A percentile compares a stretch with the other conserved stretches of the same genome.
phyloP scores from a whole-genome alignment of 2,113 vertebrate genomes.

The Sigmodon hispidus region DNA sequence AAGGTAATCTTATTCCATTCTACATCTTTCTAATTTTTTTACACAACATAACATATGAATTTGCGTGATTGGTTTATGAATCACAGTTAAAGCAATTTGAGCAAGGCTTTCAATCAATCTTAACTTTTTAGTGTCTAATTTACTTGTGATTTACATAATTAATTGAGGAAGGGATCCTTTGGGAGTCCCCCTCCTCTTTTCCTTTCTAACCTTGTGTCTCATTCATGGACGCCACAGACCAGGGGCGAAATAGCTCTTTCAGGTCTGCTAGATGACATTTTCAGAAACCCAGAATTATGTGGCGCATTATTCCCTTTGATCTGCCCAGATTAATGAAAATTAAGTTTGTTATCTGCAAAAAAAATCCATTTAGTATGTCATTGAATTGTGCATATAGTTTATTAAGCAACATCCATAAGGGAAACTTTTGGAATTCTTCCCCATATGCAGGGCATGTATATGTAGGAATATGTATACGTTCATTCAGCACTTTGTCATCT shows the following conservation, averaged over 20 bases:
- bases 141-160: constrained; percentile 84
- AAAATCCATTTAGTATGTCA: constrained; percentile 6
- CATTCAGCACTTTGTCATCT: background rate
- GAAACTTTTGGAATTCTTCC: constrained; percentile 43
- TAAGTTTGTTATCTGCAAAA: constrained; percentile 41
- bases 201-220: constrained; percentile 64
- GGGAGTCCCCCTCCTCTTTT: constrained; percentile 59
- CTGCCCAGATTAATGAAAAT: constrained; percentile 31
- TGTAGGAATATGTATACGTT: background rate
- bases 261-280: constrained; percentile 21
- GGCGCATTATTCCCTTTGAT: constrained; percentile 5
- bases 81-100: constrained; percentile 85
- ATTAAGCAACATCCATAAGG: background rate
- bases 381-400: constrained; percentile 6
- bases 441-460: background rate
- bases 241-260: constrained; percentile 14
- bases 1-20: constrained; percentile 86
- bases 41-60: constrained; percentile 84
- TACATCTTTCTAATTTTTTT: constrained; percentile 85
- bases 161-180: constrained; percentile 77
- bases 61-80: constrained; percentile 87
- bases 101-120: constrained; percentile 86
- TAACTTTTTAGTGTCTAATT: constrained; percentile 83
- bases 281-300: constrained; percentile 41
- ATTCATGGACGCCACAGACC: constrained; percentile 1